These are phyloP conservation scores for Eueremaeus valkanovi DNA, from an alignment of 2,888 invertebrate species.

Conservation along the genomic window DNA sequence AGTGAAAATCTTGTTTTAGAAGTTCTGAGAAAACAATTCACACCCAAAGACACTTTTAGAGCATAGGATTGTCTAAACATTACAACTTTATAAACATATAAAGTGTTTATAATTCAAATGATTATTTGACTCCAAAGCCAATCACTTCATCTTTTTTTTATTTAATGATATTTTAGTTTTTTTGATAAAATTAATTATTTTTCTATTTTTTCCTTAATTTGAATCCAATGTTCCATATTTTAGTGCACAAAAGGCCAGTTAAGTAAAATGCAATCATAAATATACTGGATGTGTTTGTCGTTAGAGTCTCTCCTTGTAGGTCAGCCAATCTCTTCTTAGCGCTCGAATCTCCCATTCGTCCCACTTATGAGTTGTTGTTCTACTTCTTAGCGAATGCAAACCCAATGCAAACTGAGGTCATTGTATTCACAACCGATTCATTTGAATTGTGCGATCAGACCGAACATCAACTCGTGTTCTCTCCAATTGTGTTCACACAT, in stretches of 20 bases:
- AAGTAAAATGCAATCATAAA: slow-evolving; percentile 13
- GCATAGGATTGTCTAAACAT: too few species aligned
- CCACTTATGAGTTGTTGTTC: slow-evolving; percentile 31
- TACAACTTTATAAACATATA: too few species aligned
- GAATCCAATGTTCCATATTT: slow-evolving; percentile 17
- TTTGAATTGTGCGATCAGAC: slow-evolving; percentile 7
- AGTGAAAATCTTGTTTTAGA: neutral
- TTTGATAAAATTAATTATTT: neutral
- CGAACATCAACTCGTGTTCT: neutral
- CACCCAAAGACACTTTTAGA: neutral
- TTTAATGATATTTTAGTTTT: neutral
- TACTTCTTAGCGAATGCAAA: slow-evolving; percentile 8
- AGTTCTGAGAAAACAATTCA: neutral
- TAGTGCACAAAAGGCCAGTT: neutral
- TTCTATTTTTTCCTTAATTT: slow-evolving; percentile 22
- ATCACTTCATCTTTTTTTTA: neutral
- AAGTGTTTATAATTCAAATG: neutral
- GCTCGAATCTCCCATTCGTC: slow-evolving; percentile 16
- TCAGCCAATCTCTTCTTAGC: slow-evolving; percentile 21
- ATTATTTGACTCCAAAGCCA: neutral
- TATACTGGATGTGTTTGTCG: neutral
- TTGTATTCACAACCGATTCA: slow-evolving; percentile 22
- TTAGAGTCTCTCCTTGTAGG: slow-evolving; percentile 31
- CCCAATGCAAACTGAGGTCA: slow-evolving; percentile 21
- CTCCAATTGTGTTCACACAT: neutral